phyloP scores from a whole-genome alignment of 1,140 invertebrate species.

The Drosophila tsacasi region DNA sequence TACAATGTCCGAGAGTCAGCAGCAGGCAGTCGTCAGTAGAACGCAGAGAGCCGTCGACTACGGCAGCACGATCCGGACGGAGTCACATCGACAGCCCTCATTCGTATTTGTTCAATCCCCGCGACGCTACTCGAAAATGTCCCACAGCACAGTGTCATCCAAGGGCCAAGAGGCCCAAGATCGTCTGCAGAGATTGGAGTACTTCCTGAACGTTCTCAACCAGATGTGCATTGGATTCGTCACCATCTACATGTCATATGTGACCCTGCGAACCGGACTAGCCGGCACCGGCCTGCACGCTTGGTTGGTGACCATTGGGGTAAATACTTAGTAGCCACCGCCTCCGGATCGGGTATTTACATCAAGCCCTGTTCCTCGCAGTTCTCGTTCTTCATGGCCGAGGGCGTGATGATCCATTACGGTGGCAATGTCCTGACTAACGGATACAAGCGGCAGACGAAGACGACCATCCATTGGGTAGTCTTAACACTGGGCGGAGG shows the following conservation, averaged over 20 bases:
- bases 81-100: conserved; percentile 25
- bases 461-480: conserved; percentile 82
- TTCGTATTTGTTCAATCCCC: conserved; percentile 54
- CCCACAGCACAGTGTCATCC: conserved; percentile 28
- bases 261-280: conserved; percentile 65
- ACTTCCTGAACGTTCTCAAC: conserved; percentile 72
- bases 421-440: conserved; percentile 71
- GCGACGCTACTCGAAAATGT: conserved; percentile 60
- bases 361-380: conserved; percentile 4
- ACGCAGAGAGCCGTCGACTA: conserved; percentile 57
- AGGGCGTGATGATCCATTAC: conserved; percentile 81
- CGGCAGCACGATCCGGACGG: conserved; percentile 65
- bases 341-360: background rate
- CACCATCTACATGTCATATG: conserved; percentile 79
- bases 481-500: conserved; percentile 69
- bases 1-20: conserved; percentile 60
- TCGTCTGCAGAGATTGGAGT: conserved; percentile 56
- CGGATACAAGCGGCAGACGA: conserved; percentile 64
- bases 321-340: conserved; percentile 29
- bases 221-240: conserved; percentile 82
- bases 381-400: conserved; percentile 82
- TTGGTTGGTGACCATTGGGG: conserved; percentile 81
- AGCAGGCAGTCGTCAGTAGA: conserved; percentile 53
- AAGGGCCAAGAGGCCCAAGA: conserved; percentile 30
- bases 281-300: conserved; percentile 63